A percentile compares a stretch with the other conserved stretches of the same genome.
Conservation (phyloP, 2,113 vertebrate genomes). For the Ochotona curzoniae region DNA sequence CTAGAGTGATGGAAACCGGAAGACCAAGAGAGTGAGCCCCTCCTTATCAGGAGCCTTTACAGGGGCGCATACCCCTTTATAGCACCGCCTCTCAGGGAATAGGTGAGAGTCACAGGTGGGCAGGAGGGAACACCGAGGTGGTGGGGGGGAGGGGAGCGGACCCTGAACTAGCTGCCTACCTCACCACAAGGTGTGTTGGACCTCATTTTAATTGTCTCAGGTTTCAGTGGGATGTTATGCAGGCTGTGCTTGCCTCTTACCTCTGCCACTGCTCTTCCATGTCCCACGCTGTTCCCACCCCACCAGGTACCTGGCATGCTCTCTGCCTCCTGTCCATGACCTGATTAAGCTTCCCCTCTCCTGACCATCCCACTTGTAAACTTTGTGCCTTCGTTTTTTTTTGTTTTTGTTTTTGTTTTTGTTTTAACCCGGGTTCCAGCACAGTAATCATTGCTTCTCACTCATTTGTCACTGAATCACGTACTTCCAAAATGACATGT, state of each 20-base stretch:
- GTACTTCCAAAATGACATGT: neutral
- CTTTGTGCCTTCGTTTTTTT: neutral
- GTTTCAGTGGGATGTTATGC: neutral
- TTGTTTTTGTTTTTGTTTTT: neutral
- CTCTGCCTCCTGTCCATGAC: neutral
- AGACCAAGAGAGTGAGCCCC: no score
- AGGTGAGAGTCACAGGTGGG: no score
- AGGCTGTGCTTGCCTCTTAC: neutral
- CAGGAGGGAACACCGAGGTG: no score
- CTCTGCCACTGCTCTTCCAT: neutral
- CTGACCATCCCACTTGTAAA: neutral
- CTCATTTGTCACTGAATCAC: neutral
- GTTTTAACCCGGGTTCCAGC: neutral
- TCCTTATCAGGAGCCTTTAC: no score
- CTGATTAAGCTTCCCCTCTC: neutral
- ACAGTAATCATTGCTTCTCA: neutral
- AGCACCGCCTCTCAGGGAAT: no score
- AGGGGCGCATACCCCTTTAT: no score
- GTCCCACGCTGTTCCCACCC: neutral
- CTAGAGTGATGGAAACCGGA: no score
- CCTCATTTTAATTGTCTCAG: conserved; percentile 6
- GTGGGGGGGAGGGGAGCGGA: no score
- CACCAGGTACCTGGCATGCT: neutral
- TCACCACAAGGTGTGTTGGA: neutral
- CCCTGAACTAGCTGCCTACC: no score